These are phyloP conservation scores for Buathra laborator DNA, from an alignment of 2,888 invertebrate species.

Conservation along the genomic window DNA sequence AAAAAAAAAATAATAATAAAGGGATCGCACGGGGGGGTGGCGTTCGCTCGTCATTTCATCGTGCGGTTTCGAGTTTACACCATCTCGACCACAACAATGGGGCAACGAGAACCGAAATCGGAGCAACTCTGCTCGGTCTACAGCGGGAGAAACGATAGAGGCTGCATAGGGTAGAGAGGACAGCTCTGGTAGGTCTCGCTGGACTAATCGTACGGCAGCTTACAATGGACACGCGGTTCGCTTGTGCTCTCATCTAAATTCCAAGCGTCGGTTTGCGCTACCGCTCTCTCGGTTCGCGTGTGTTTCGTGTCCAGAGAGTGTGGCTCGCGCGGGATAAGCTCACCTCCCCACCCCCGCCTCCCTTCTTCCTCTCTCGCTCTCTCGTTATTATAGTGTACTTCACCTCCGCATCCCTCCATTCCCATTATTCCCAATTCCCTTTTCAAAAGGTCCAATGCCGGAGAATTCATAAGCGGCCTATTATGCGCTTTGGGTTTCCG, in stretches of 20 bases:
- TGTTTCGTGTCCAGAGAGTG: constrained; percentile 13
- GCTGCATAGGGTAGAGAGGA: background rate
- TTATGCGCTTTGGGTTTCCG: constrained; percentile 52
- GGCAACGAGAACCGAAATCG: constrained; percentile 1
- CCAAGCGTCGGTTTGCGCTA: constrained; percentile 37
- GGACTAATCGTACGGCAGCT: constrained; percentile 61
- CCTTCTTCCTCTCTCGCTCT: background rate
- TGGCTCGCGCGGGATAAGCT: background rate
- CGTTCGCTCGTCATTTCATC: background rate
- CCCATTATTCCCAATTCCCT: constrained; percentile 66
- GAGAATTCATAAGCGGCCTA: constrained; percentile 68
- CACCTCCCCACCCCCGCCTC: background rate
- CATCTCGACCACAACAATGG: background rate
- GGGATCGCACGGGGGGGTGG: background rate
- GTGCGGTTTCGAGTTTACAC: background rate
- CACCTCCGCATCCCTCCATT: constrained; percentile 33
- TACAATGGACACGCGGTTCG: constrained; percentile 59
- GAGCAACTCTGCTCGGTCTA: background rate
- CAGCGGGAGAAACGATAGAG: background rate
- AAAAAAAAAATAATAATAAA: background rate
- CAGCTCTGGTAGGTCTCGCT: constrained; percentile 49
- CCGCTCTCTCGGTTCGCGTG: constrained; percentile 17
- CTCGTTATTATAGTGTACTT: constrained; percentile 10
- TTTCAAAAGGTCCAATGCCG: constrained; percentile 52
- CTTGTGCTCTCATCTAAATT: constrained; percentile 60